These are phyloP conservation scores for Conus canariensis DNA, from an alignment of 2,888 invertebrate species.

Conservation along the genomic window DNA sequence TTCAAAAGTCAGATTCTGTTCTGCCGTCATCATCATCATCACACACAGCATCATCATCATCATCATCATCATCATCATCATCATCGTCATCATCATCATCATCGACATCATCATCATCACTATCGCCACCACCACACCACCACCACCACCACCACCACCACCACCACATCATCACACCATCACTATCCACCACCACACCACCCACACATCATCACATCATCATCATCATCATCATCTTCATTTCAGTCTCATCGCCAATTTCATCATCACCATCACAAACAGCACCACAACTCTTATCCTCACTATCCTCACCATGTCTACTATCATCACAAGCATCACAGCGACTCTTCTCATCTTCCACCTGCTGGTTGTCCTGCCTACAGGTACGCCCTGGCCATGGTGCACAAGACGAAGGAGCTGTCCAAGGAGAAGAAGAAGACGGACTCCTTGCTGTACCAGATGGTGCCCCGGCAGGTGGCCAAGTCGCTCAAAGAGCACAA, in stretches of 20 bases:
- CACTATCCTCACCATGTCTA: background rate
- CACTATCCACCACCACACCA: background rate
- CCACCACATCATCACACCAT: background rate
- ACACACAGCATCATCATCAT: background rate
- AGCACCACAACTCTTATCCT: background rate
- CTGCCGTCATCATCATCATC: background rate
- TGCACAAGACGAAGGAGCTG: constrained; percentile 62
- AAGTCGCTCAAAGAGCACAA: constrained; percentile 60
- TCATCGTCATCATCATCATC: constrained; percentile 3
- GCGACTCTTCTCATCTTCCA: background rate
- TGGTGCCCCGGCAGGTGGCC: constrained; percentile 67
- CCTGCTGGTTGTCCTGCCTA: background rate
- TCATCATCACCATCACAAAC: background rate
- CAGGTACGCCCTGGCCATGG: constrained; percentile 66
- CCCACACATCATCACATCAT: background rate
- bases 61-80: constrained; percentile 21
- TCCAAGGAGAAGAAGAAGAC: constrained; percentile 63
- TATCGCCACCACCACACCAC: background rate
- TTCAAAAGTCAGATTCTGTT: constrained; percentile 57
- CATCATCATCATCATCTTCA: background rate
- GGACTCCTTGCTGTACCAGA: constrained; percentile 66
- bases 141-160: background rate
- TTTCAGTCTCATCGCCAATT: background rate
- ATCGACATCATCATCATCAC: background rate
- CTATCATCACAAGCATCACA: background rate